Evolutionary conservation across 2,113 vertebrate genomes (phyloP).

Genomic region (Potamarius usumacintae): DNA sequence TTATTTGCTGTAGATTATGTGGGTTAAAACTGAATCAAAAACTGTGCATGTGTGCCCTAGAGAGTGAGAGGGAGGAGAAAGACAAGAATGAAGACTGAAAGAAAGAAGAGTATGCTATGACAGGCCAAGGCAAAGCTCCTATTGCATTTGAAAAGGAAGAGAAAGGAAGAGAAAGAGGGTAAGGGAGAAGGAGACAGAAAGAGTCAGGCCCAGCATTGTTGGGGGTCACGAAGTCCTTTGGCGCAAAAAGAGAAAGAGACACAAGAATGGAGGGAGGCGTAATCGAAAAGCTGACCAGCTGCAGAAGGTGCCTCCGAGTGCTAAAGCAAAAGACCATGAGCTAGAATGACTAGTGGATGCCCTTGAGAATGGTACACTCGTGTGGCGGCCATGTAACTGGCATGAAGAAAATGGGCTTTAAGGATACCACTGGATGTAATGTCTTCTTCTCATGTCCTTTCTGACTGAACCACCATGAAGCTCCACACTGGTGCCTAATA

Average conservation of each 20-base stretch:
- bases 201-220: slow-evolving; percentile 28
- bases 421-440: neutral
- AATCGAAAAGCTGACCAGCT: neutral
- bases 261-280: slow-evolving; percentile 10
- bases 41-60: neutral
- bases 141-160: slow-evolving; percentile 46
- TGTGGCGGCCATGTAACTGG: neutral
- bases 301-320: neutral
- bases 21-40: neutral
- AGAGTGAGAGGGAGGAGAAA: slow-evolving; percentile 28
- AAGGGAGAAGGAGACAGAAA: neutral
- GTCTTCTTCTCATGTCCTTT: slow-evolving; percentile 11
- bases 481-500: slow-evolving; percentile 23
- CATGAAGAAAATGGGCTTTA: neutral
- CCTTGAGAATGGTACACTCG: neutral
- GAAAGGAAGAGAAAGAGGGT: slow-evolving; percentile 13
- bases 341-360: neutral
- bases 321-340: neutral
- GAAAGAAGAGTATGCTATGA: slow-evolving; percentile 38
- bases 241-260: slow-evolving; percentile 21
- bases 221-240: slow-evolving; percentile 41
- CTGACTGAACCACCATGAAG: neutral
- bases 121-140: slow-evolving; percentile 44
- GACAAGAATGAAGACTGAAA: slow-evolving; percentile 38
- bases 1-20: neutral